Evolutionary conservation across 1,140 invertebrate species (phyloP).

Genomic region (Macrosteles quadrilineatus): DNA sequence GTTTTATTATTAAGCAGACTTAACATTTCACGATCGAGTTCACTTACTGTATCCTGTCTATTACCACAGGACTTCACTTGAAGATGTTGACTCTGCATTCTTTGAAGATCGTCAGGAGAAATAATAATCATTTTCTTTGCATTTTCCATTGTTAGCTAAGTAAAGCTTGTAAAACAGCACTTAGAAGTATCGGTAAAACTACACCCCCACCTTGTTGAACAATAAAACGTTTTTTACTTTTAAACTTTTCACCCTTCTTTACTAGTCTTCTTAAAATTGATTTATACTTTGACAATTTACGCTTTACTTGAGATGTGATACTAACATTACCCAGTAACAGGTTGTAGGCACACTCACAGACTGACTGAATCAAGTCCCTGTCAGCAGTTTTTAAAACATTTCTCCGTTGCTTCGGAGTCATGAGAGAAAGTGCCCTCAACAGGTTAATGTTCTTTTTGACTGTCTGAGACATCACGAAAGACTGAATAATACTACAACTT

Average conservation of each 20-base stretch:
- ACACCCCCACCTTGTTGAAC: neutral
- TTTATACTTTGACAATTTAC: neutral
- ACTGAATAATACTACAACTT: neutral
- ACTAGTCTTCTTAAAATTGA: neutral
- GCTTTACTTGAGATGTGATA: neutral
- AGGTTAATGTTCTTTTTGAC: neutral
- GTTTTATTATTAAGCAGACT: too few relatives aligned
- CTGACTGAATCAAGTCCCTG: neutral
- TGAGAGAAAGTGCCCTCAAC: neutral
- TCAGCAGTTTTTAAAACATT: too few relatives aligned
- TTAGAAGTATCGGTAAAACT: neutral
- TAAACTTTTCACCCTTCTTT: neutral
- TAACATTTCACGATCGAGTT: too few relatives aligned
- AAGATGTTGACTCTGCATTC: neutral
- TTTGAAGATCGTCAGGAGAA: neutral
- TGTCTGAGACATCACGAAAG: neutral
- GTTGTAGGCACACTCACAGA: neutral
- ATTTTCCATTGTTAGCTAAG: neutral
- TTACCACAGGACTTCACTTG: neutral
- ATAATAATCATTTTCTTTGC: neutral
- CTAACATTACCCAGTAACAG: neutral
- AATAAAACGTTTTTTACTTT: neutral
- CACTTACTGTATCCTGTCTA: neutral
- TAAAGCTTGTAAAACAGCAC: neutral
- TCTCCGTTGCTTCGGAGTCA: neutral